phyloP scores from a whole-genome alignment of 2,113 vertebrate genomes.

The Bubo scandiacus region DNA sequence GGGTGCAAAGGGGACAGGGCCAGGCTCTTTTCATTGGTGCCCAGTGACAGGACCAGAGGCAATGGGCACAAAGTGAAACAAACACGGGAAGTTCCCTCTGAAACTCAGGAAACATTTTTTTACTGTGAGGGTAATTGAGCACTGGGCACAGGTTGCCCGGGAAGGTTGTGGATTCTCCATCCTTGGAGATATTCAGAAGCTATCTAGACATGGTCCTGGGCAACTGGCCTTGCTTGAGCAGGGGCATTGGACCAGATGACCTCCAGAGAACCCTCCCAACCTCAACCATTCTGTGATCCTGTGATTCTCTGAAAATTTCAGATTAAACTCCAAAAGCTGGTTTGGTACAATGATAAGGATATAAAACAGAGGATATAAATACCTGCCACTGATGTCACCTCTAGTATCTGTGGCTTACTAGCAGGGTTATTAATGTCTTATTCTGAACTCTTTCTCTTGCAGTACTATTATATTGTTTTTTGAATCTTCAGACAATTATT shows the following conservation, averaged over 20 bases:
- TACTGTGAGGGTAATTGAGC: rapidly evolving
- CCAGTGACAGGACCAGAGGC: background rate
- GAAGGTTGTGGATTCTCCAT: background rate
- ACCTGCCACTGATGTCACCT: background rate
- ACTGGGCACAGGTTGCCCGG: background rate
- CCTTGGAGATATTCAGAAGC: background rate
- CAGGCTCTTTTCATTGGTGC: background rate
- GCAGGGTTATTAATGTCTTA: background rate
- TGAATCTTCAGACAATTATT: background rate
- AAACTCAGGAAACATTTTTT: background rate
- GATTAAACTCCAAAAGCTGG: background rate
- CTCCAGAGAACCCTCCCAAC: background rate
- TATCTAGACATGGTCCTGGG: too few species aligned
- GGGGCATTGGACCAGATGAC: background rate
- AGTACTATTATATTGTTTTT: background rate
- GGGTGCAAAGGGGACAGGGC: rapidly evolving
- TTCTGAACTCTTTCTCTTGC: background rate
- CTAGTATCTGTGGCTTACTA: background rate
- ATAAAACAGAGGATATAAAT: background rate
- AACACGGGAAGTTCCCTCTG: background rate
- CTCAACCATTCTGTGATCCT: background rate
- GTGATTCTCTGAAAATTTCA: background rate
- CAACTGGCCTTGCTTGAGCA: background rate
- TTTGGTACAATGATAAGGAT: background rate
- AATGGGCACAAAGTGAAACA: background rate